Base-by-base conservation (phyloP, 2,113 vertebrate genomes). In the Hippoglossus stenolepis region DNA sequence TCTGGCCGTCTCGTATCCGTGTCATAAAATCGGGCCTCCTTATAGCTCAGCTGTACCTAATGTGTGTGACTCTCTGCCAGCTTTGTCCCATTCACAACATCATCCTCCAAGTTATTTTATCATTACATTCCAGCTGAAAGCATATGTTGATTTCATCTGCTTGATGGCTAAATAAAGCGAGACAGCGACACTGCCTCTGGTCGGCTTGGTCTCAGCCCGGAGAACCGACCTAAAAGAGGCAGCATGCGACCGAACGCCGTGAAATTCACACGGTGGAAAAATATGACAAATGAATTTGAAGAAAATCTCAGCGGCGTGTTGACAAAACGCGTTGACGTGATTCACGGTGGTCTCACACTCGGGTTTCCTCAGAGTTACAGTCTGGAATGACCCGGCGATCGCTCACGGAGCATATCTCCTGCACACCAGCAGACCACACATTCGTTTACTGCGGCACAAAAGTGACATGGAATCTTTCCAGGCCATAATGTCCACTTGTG, bases 401-500 rank as follows among this genome's bases (percentile, higher is more conserved):
- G 12, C 73, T 86, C 83, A 69, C 68, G 53, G 72, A 3, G 23
- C 61, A 72, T 58, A 70, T 75, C 47, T 72, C 70, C 71, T 24
- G 24, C 51, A 47, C 77, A 54, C 14, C 59, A 56, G 54, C 31
- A 40, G 83, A 85, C 90, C 71, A 81, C 85, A 91, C 87, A 80
- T 80, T 75, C 61, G 69, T 80, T 84, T 66, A 84, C 70, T 40
- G 45, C 79, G 56, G 74, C 73, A 82, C 70, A 72, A 74, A 85
- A 80, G 65, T 75, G 69, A 86, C 78, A 69, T 73, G 79, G 91
- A 87, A 86, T 89, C 73, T 89, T 85, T 85, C 75, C 83, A 79
- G 61, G 51, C 73, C 80, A 56, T 86, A 83, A 83, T 65, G 82
- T 84, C 84, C 87, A 89, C 89, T 90, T 89, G 83, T 84, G 83